A percentile compares a stretch with the other conserved stretches of the same genome.
Conservation (phyloP, 2,797 vertebrate species). For the Botia kubotai region DNA sequence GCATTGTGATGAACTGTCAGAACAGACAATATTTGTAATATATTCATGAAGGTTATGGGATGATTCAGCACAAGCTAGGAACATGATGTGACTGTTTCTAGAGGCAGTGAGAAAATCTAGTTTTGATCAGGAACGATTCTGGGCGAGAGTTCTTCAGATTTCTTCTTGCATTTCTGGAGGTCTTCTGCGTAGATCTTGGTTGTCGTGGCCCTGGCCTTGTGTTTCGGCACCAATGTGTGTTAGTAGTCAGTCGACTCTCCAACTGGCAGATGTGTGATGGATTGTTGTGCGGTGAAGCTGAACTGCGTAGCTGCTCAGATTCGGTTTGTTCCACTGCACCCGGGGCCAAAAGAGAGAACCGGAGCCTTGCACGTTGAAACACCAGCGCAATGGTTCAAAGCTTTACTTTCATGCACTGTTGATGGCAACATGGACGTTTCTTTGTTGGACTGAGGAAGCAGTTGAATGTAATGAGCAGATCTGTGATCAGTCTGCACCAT, state of each 20-base stretch:
- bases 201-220: neutral
- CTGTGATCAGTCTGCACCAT: constrained; percentile 27
- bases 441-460: constrained; percentile 25
- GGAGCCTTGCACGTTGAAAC: constrained; percentile 14
- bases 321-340: constrained; percentile 39
- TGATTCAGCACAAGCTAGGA: neutral
- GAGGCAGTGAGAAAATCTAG: neutral
- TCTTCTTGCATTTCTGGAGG: neutral
- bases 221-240: constrained; percentile 19
- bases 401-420: constrained; percentile 27
- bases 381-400: constrained; percentile 33
- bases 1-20: neutral
- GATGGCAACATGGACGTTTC: constrained; percentile 27
- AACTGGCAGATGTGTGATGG: constrained; percentile 35
- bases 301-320: constrained; percentile 25
- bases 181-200: neutral
- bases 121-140: no score
- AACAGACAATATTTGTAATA: neutral
- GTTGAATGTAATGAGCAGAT: constrained; percentile 29
- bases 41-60: neutral
- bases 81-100: neutral
- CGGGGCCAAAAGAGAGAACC: constrained; percentile 25
- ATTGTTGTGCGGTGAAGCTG: constrained; percentile 39
- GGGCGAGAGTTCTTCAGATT: no score
- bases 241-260: constrained; percentile 22